A percentile compares a stretch with the other conserved stretches of the same genome.
phyloP scores from a whole-genome alignment of 2,888 invertebrate species.

The Adelphocoris suturalis region DNA sequence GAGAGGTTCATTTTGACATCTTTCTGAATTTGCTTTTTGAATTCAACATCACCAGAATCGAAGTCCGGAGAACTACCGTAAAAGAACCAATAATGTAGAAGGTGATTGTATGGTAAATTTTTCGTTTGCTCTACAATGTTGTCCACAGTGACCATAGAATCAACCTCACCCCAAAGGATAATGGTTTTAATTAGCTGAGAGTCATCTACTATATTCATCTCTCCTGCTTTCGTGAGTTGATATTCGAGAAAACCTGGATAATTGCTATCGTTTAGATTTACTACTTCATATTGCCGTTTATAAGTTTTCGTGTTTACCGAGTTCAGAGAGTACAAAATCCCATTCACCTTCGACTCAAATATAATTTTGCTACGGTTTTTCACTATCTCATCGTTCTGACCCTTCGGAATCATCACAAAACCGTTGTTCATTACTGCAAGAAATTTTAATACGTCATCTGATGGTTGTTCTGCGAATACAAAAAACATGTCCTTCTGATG shows the following conservation, averaged over 20 bases:
- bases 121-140: conserved; percentile 59
- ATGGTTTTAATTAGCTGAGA: conserved; percentile 51
- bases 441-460: conserved; percentile 8
- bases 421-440: conserved; percentile 28
- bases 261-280: conserved; percentile 41
- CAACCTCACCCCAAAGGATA: conserved; percentile 59
- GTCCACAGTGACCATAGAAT: conserved; percentile 45
- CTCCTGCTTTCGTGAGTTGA: conserved; percentile 15
- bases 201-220: conserved; percentile 38
- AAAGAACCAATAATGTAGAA: conserved; percentile 61
- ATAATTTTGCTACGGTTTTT: conserved; percentile 24
- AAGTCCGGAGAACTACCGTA: conserved; percentile 17
- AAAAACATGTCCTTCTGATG: conserved; percentile 51
- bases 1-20: conserved; percentile 70
- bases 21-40: conserved; percentile 65
- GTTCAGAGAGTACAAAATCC: not conserved
- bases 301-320: not conserved
- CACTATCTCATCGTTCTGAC: not conserved
- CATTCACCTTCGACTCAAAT: conserved; percentile 38
- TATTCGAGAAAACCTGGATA: conserved; percentile 36
- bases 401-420: conserved; percentile 38
- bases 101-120: conserved; percentile 32
- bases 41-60: conserved; percentile 21
- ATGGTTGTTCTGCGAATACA: conserved; percentile 5
- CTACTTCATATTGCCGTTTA: conserved; percentile 61